Evolutionary conservation across 2,113 vertebrate genomes (phyloP), one percentile per base, ranked within the genome.

Genomic region (Argyrosomus japonicus): DNA sequence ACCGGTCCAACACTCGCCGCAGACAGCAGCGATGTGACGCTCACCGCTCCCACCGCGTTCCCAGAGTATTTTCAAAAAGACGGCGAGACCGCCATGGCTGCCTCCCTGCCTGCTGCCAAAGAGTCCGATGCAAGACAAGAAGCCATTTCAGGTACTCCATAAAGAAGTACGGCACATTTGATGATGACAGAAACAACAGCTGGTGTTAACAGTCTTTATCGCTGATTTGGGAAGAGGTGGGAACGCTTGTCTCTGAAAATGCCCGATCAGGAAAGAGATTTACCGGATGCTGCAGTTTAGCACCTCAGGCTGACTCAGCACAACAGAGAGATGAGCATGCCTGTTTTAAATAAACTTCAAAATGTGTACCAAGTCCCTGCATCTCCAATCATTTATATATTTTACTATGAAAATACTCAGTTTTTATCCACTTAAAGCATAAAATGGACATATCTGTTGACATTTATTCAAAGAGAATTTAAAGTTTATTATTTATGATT

Each of bases 41-140:
- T 81, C 62, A 70, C 61, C 13, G 81, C 92, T 6, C 36, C 85
- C 45, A 74, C 79, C 32, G 13, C 68, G 1, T 3, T 15, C 14
- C 58, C 71, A 1, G 25, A 77, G 11, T 21, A 72, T 1, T 36
- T 68, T n/a, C 50, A 69, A 1, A 61, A 53, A 64, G 74, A 68
- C 50, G 81, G 74, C 9, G 67, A 76, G 64, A 77, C 58, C 0
- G 77, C n/a, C 15, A 68, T 86, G 54, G 89, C 81, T 79, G 74
- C 2, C 13, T 73, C 82, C n/a, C 79, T 93, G 64, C 92, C 95
- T 65, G 94, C 92, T 0, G 92, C 94, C 25, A 91, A 87, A 3
- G 90, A 94, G 63, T 91, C 94, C 53, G 71, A 94, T 3, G 93
- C 83, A 18, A 85, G 76, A 0, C 91, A 91, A 0, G 29, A 78